Evolutionary conservation across 1,140 invertebrate species (phyloP).

Genomic region (Chelonus insularis): DNA sequence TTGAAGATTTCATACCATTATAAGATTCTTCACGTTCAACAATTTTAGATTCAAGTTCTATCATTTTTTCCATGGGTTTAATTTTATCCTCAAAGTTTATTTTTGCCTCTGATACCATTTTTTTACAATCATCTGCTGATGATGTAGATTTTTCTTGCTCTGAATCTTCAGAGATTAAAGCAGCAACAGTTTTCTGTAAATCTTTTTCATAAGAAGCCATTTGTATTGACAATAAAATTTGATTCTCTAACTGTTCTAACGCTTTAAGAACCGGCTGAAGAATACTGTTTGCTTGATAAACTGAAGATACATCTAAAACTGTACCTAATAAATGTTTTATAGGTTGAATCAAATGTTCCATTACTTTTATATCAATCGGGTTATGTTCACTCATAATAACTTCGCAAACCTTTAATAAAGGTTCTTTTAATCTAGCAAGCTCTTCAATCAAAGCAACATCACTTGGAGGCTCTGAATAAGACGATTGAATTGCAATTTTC

Average conservation of each 20-base stretch:
- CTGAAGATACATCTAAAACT: conserved; percentile 30
- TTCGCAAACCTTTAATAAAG: conserved; percentile 32
- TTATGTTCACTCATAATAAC: conserved; percentile 33
- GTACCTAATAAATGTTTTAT: conserved; percentile 36
- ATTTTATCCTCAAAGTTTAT: no score
- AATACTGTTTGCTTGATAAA: conserved; percentile 28
- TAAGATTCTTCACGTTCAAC: background rate
- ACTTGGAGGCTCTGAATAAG: conserved; percentile 39
- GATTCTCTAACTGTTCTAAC: conserved; percentile 40
- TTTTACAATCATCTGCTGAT: no score
- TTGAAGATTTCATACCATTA: no score
- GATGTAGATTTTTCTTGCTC: no score
- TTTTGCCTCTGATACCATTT: no score
- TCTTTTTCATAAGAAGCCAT: conserved; percentile 36
- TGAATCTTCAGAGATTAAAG: no score
- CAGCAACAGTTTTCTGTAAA: conserved; percentile 32
- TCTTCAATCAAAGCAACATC: conserved; percentile 38
- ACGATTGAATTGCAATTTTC: conserved; percentile 38
- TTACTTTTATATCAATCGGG: conserved; percentile 31
- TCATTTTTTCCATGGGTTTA: no score
- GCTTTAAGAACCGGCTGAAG: conserved; percentile 33
- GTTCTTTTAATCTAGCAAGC: conserved; percentile 36
- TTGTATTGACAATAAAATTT: conserved; percentile 39
- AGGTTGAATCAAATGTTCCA: conserved; percentile 35
- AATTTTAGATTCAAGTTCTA: no score